Base-by-base conservation (phyloP, 2,113 vertebrate species). In the Callaeas wilsoni region DNA sequence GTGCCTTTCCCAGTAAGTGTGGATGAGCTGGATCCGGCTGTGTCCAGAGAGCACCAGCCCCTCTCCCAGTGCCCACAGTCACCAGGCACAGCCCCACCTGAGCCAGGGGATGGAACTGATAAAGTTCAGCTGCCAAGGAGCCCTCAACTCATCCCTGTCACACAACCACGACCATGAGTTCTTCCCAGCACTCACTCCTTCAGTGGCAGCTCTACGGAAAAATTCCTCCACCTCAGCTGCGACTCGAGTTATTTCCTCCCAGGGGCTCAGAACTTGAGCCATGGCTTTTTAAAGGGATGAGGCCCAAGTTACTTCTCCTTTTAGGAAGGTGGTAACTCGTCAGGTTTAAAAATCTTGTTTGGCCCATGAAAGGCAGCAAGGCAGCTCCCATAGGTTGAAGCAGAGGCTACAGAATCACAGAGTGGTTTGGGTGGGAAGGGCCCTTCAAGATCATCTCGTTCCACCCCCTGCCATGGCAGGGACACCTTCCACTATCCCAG, bases 141-240 rank as follows among this genome's bases (percentile, higher is more conserved):
- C 18, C 56, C 89, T 26, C 17, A 4, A 7, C 83, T 53, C 26
- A 26, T 37, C 59, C 47, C 75, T 44, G 46, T 12, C 47, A 5
- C 0, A 35, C 2, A n/a, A 6, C 1, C 57, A 13, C 0, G 15
- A 25, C 42, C 56, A 75, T 8, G 20, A 13, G 4, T 1, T 37
- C 63, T 5, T 69, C 50, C 55, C 71, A 62, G 86, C 39, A 15
- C n/a, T 65, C 39, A 15, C n/a, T 65, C 57, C 76, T 39, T 25
- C 83, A 37, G 49, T 2, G 64, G 42, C 16, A 53, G 53, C 35
- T 63, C 68, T 16, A 33, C 49, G 73, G 39, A 49, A 69, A 88
- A 64, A 33, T 62, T 47, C 79, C 69, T 60, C 35, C 47, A 57
- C 30, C 55, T 76, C 22, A 17, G 64, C 75, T 91, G 64, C 71